Base-by-base conservation (phyloP, 1,140 invertebrate species). In the Manduca sexta region DNA sequence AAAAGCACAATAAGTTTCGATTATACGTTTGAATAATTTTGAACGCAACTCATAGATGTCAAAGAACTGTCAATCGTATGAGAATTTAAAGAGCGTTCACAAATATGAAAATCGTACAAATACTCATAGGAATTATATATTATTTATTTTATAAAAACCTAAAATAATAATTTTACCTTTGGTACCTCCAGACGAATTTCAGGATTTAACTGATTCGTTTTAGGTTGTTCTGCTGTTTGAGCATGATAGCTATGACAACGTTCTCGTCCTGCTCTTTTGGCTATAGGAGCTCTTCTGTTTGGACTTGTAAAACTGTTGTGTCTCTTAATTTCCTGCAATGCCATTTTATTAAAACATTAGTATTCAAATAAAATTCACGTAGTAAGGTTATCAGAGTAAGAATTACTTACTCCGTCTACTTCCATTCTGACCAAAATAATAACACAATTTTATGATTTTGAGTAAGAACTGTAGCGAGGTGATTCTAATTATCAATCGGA, bases 191-290 rank as follows among this genome's bases (percentile, higher is more conserved):
- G 43, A 44, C 41, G 12, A 43, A 13, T 43, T 14, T 43, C 41
- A 33, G 14, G 14, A 40, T 40, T 40, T 40, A 17, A 1, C 26
- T 26, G 26, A 13, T 18, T n/a, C 11, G 17, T 8, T 21, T 13
- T 29, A 21, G 40, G 26, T 18, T 18, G 6, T 29, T 49, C 40
- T 13, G 63, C 56, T 26, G 56, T 52, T 60, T 54, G 64, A 30
- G 65, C 70, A 53, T 77, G 53, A 61, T 72, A 80, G 48, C 73
- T 80, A 16, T 79, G 67, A 54, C 76, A 75, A 34, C 79, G 61
- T 67, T 83, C 79, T 63, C 79, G 64, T 34, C 76, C 75, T 41
- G 60, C 38, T 45, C 69, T 62, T 49, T 69, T 80, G n/a, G 64
- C 45, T 10, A 71, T 56, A 16, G 64, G 52, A 10, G 62, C 49